Base-by-base conservation (phyloP, 2,797 vertebrate genomes). In the Pseudocheirus occidentalis region DNA sequence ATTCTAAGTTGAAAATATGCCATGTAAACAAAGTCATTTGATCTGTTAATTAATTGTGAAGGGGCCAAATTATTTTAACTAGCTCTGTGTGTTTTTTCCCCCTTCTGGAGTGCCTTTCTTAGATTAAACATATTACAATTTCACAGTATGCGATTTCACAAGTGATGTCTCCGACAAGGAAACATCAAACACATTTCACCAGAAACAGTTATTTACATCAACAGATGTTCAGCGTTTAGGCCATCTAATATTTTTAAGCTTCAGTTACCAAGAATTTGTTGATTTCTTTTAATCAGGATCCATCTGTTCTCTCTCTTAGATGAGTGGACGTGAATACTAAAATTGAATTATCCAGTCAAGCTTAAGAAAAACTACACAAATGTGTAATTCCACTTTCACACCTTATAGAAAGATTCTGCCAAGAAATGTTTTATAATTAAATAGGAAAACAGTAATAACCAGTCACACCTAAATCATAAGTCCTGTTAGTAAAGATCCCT, bases 181-280 rank as follows among this genome's bases (percentile, higher is more conserved):
- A 98, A 97, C 0, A 90, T 97, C 95, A 97, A 97, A 97, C 98
- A 96, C 93, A 95, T 95, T 97, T 95, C 96, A 97, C 55, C 89
- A 97, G 95, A 95, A 98, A 97, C 92, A 98, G 96, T 95, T 98
- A 98, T 98, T 98, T 98, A 97, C 97, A 98, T 97, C 96, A 98
- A 98, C 98, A 99, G 98, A 98, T 99, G 98, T 98, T 98, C 97
- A 97, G 93, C 91, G 94, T 98, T 98, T 98, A 98, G 97, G 93
- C 96, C 96, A 97, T 93, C 94, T 98, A 98, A 98, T 97, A 98
- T 95, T 97, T 98, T 98, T 96, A 97, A 97, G 96, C 98, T 98
- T 98, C 95, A 97, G 97, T 98, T 98, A 98, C 92, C 59, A 98
- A 97, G 96, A 98, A 98, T 98, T 98, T 98, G 89, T 97, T 98